phyloP scores from a whole-genome alignment of 92 coral and sea anemone species.

The Paramuricea clavata region DNA sequence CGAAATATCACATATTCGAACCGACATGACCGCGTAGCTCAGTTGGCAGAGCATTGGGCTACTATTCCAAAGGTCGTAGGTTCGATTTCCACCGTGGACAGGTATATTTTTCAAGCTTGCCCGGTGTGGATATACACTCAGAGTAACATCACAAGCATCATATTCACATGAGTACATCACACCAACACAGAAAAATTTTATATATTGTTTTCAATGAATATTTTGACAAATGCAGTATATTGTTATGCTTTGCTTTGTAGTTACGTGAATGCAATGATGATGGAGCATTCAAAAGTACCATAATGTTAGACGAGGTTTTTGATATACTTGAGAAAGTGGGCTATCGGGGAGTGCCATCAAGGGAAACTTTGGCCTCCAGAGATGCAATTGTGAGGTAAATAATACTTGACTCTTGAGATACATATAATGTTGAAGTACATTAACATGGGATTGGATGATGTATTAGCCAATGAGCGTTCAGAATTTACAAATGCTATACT shows the following conservation, averaged over 20 bases:
- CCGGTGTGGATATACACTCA: no score
- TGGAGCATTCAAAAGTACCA: conserved; percentile 34
- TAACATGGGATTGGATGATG: not conserved
- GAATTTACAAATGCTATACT: no score
- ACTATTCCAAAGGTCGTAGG: no score
- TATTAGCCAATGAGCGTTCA: not conserved
- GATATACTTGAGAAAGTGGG: conserved; percentile 56
- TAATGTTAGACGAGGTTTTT: conserved; percentile 59
- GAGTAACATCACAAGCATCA: no score
- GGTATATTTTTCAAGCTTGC: no score
- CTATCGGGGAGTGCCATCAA: conserved; percentile 64
- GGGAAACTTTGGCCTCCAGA: conserved; percentile 59
- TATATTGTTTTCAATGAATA: no score
- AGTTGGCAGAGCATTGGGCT: no score
- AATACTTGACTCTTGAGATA: not conserved
- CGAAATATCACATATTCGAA: no score
- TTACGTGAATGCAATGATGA: conserved; percentile 44
- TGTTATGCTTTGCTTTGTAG: conserved; percentile 41
- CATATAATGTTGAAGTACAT: not conserved
- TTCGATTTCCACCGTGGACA: no score
- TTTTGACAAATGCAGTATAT: not conserved
- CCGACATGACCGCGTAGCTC: no score
- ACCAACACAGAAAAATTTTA: no score
- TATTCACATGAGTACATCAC: no score
- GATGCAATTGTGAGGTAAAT: conserved; percentile 59